Base-by-base conservation (phyloP, 2,113 vertebrate genomes). In the Notiomystis cincta region DNA sequence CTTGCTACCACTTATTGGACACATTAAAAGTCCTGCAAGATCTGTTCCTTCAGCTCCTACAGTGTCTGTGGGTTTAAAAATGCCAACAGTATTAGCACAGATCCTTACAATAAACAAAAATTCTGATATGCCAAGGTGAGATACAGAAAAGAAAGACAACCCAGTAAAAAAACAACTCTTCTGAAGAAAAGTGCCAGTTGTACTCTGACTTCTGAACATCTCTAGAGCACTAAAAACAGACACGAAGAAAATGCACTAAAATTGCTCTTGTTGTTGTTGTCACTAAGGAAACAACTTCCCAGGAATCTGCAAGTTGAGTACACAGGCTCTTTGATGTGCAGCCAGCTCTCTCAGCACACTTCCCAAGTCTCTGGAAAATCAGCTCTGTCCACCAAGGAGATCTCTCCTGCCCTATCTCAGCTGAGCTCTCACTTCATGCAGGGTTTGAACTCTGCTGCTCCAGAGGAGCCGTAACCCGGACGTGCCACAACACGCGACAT, bases 241-340 rank as follows among this genome's bases (percentile, higher is more conserved):
- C 56, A 8, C 5, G 71, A 73, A 89, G 60, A 91, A 91, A 94
- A 57, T n/a, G 70, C 18, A 21, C 44, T 81, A 44, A 95, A 96
- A 92, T 83, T 77, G 51, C 66, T 82, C 81, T 24, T 86, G 54
- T 95, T 94, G 48, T 79, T 94, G n/a, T 78, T 92, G 85, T 94
- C 96, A 62, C 92, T 88, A 95, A 92, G 93, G 87, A 96, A 96
- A 96, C 66, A 18, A 77, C 67, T 83, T 76, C 89, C 58, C 30
- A 64, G 79, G 90, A 89, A 84, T 85, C 69, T 67, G 57, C 53
- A 79, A 87, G 37, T 89, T 30, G 51, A 93, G 30, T 31, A 44
- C 16, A 15, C 54, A 77, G 58, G 31, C 22, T 58, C 67, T 91
- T 28, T 90, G 85, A 92, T 66, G 38, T 40, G 31, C 75, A 90